Evolutionary conservation across 2,113 vertebrate species (phyloP), one percentile per base, ranked within the genome.

Genomic region (Sturnira hondurensis): DNA sequence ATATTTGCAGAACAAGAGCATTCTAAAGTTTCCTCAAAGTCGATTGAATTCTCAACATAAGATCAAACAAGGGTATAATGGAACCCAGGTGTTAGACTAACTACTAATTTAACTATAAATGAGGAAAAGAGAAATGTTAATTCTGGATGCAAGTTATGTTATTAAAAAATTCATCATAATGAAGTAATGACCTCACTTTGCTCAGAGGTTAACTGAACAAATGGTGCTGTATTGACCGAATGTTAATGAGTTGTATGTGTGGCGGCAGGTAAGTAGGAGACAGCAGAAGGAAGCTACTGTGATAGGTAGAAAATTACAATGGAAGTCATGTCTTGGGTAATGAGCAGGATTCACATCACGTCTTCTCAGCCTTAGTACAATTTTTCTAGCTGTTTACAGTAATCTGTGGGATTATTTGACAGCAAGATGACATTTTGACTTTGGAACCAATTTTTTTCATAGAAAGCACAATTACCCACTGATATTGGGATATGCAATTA

Each of bases 341-440:
- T 86, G 96, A 98, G 89, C 97, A 94, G 97, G 94, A 98, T 98
- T 98, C 98, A 95, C 95, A 97, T 97, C 97, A 97, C 98, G 98
- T 97, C 98, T 98, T 96, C 95, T 96, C 96, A 96, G 96, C 95
- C 98, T 98, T 92, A 96, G 94, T 73, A 96, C 97, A 98, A 97
- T 98, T 98, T 98, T 0, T 2, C 92, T 56, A 90, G 97, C 95
- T 98, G 96, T 98, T 98, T 98, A 98, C 95, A 96, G 96, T 97
- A 97, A 98, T 98, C 97, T 97, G 91, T 92, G 93, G 97, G 97
- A 98, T 98, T 98, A 98, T 98, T 98, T 98, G 98, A 98, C 98
- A 98, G 97, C 93, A 98, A 98, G 97, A 95, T 98, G 98, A 98
- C 98, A 98, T 96, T 98, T 98, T 98, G 96, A 98, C 97, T 98